A percentile compares a stretch with the other conserved stretches of the same genome.
phyloP scores from a whole-genome alignment of 2,888 invertebrate species.

The Drosophila limbata region DNA sequence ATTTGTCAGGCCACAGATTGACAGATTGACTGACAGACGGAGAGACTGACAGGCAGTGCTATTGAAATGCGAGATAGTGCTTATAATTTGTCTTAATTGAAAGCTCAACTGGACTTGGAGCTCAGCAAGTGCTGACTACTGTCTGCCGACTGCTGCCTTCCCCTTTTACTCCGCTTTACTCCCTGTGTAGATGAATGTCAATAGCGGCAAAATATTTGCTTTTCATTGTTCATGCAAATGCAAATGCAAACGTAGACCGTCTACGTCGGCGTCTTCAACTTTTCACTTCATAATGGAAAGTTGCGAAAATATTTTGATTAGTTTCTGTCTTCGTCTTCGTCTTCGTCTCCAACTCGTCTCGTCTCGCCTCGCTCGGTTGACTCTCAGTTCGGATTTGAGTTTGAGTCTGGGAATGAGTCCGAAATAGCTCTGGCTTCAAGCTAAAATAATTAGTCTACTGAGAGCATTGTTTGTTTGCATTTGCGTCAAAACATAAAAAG shows the following conservation, averaged over 20 bases:
- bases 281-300: constrained; percentile 82
- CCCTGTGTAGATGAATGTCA: constrained; percentile 75
- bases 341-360: not conserved
- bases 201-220: constrained; percentile 80
- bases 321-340: constrained; percentile 58
- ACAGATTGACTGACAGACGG: constrained; percentile 8
- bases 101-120: constrained; percentile 35
- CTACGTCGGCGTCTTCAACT: constrained; percentile 71
- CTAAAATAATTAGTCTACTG: constrained; percentile 79
- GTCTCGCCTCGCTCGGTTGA: constrained; percentile 11
- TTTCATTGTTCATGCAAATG: constrained; percentile 81
- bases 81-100: constrained; percentile 80
- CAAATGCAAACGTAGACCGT: constrained; percentile 75
- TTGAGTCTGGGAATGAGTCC: constrained; percentile 27
- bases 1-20: constrained; percentile 43
- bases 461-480: constrained; percentile 80
- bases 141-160: constrained; percentile 5
- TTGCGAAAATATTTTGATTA: constrained; percentile 81
- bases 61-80: constrained; percentile 71
- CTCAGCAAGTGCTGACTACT: constrained; percentile 13
- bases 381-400: constrained; percentile 22
- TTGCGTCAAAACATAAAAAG: constrained; percentile 54
- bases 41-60: constrained; percentile 21
- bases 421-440: constrained; percentile 31
- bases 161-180: constrained; percentile 15